Evolutionary conservation across 2,797 vertebrate genomes (phyloP), one percentile per base, ranked within the genome.

Genomic region (Hylomyscus alleni): DNA sequence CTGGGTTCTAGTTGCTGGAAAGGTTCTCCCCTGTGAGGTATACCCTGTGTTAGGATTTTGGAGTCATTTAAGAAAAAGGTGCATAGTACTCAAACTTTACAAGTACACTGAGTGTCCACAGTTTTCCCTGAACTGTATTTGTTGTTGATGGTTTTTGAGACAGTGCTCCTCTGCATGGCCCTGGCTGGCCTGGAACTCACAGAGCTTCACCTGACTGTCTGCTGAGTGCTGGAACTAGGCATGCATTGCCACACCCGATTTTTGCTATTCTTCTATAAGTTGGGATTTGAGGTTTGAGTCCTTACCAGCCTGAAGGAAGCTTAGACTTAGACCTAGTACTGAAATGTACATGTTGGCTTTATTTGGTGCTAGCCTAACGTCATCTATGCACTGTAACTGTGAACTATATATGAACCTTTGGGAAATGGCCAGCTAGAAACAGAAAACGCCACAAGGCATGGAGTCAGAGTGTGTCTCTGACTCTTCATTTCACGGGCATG

Each of bases 401-500:
- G 84, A 95, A 72, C 76, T 90, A 20, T 88, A 93, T 92, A 15
- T 92, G 81, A 31, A 24, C 80, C 72, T 96, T 58, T 95, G 91
- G 95, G 94, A 95, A 96, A 65, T 85, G 73, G 50, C 93, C 86
- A 82, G 34, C 90, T 83, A 86, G 91, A 94, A 94, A 88, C 90
- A 77, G 40, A 72, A 96, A 94, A 62, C 31, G 76, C 34, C 17
- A 1, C 72, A 90, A 94, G 76, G 90, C 67, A 15, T 50, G 22
- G 80, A 87, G 90, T 76, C 91, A 93, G 62, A 90, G 69, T 93
- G 31, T 90, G 52, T 91, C 90, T 77, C 77, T 91, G 94, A 94
- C 62, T 90, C 97, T 96, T 97, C 58, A 50, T 96, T 93, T 96
- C 76, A 89, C 65, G 54, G 75, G 40, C 76, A 76, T 94, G 96